Evolutionary conservation across 2,888 invertebrate species (phyloP).

Genomic region (Euplagia quadripunctaria): DNA sequence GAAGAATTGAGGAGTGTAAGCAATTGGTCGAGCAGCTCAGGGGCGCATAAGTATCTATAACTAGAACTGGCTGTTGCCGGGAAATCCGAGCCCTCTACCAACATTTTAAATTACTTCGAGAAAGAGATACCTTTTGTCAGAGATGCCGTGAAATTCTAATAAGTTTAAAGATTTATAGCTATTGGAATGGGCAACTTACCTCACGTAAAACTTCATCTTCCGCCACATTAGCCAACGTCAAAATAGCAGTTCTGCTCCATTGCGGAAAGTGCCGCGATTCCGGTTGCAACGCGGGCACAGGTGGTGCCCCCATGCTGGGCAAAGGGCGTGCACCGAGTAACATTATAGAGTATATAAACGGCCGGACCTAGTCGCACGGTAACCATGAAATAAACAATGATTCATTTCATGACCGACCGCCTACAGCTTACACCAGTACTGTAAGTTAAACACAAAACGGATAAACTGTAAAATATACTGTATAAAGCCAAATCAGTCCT

Average conservation of each 20-base stretch:
- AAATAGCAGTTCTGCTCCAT: constrained; percentile 76
- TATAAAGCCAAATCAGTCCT: neutral
- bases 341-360: constrained; percentile 51
- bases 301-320: constrained; percentile 68
- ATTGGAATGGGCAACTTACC: constrained; percentile 32
- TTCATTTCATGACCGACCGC: constrained; percentile 31
- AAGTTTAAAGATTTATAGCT: neutral
- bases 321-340: constrained; percentile 61
- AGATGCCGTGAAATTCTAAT: neutral
- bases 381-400: constrained; percentile 28
- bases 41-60: too few species aligned
- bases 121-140: too few species aligned
- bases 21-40: too few species aligned
- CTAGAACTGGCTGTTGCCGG: too few species aligned
- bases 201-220: constrained; percentile 60
- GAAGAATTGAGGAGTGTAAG: too few species aligned
- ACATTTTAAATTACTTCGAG: neutral
- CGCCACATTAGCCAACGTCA: constrained; percentile 61
- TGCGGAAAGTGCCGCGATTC: constrained; percentile 70
- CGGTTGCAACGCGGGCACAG: constrained; percentile 56
- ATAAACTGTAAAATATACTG: neutral
- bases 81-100: neutral
- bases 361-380: constrained; percentile 28
- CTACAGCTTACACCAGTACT: constrained; percentile 12
- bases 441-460: neutral